Evolutionary conservation across 2,888 invertebrate species (phyloP), one percentile per base, ranked within the genome.

Genomic region (Eremobia ochroleuca): DNA sequence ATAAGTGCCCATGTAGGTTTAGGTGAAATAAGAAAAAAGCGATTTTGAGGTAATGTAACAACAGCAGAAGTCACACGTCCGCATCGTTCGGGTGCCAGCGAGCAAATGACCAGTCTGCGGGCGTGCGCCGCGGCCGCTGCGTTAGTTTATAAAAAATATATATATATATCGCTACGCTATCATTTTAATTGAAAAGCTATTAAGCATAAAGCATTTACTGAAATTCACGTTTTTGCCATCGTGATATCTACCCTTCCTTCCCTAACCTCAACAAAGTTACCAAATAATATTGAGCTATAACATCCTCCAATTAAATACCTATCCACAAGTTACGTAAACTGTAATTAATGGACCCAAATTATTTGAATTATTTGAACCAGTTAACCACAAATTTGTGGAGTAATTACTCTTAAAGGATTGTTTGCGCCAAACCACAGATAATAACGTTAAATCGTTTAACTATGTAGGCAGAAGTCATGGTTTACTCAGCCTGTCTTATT

Each of bases 401-500:
- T 81, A 52, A 79, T 62, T 64, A 58, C 68, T 46, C 31, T 46
- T 65, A 80, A 74, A 79, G 81, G 81, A 55, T 34, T 66, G 49
- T 73, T 59, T 52, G 31, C 34, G 3, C 2, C 31, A 0, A 59
- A 78, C 73, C 65, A 37, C 73, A 43, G 34, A 21, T 6, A 58
- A 21, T 58, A n/a, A n/a, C 68, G 34, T 28, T 6, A 37, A 58
- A 18, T n/a, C 6, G n/a, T 68, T 58, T n/a, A 9, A 52, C 25
- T 49, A 6, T n/a, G n/a, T 34, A 21, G 21, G n/a, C 21, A 58
- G n/a, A n/a, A 34, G 6, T 68, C 11, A 59, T n/a, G n/a, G 34
- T 37, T n/a, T 25, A 49, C 31, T 46, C 13, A 21, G 21, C 13
- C 21, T 6, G 43, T 66, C 28, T 6, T 31, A 31, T 25, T 49